Evolutionary conservation across 2,888 invertebrate species (phyloP).

Genomic region (Drepanosiphum platanoidis): DNA sequence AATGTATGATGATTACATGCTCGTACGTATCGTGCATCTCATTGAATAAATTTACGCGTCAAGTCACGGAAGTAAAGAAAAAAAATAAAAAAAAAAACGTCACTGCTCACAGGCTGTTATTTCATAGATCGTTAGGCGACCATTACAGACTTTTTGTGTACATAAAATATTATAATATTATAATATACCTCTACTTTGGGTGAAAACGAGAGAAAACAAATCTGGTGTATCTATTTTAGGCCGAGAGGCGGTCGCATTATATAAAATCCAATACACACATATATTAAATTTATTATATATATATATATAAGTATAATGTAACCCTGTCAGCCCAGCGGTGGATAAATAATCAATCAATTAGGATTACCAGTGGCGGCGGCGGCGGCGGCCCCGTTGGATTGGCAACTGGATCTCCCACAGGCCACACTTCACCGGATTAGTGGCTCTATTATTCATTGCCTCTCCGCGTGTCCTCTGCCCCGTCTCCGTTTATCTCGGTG

Average conservation of each 20-base stretch:
- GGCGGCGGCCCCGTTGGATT: conserved; percentile 41
- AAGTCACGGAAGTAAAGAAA: background rate
- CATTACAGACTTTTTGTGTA: background rate
- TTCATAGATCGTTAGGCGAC: background rate
- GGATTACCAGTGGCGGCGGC: conserved; percentile 56
- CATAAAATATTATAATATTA: background rate
- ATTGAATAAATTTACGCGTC: background rate
- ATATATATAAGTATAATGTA: conserved; percentile 16
- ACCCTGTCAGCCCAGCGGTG: conserved; percentile 54
- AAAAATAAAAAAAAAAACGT: background rate
- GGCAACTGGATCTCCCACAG: conserved; percentile 61
- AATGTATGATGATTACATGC: background rate
- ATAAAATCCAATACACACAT: conserved; percentile 19
- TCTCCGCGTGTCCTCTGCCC: background rate
- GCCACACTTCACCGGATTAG: conserved; percentile 61
- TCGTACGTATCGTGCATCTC: background rate
- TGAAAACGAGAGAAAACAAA: background rate
- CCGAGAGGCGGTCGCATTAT: conserved; percentile 1
- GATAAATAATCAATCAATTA: conserved; percentile 62
- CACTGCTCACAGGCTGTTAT: background rate
- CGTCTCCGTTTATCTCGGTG: background rate
- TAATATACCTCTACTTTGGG: background rate
- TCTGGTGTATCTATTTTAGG: conserved; percentile 8
- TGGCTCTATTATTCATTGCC: conserved; percentile 58
- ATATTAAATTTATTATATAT: background rate